Conservation (phyloP, 2,888 invertebrate species). For the Crossocerus cetratus region DNA sequence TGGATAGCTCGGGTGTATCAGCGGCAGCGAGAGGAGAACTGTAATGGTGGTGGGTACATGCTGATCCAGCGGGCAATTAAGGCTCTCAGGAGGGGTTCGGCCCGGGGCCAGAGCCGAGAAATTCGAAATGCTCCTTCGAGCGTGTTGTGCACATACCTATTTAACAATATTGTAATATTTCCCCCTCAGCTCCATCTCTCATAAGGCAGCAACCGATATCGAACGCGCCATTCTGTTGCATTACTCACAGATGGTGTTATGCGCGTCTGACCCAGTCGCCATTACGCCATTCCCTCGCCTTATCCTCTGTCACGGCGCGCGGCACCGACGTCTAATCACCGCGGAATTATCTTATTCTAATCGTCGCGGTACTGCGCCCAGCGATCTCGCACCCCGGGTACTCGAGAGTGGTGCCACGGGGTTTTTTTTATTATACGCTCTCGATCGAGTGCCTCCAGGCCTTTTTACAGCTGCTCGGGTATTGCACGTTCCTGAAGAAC, state of each 20-base stretch:
- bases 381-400: no score
- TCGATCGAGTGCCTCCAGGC: no score
- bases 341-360: no score
- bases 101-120: constrained; percentile 5
- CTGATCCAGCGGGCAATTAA: no score
- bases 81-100: no score
- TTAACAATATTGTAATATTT: constrained; percentile 61
- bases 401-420: no score
- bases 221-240: constrained; percentile 63
- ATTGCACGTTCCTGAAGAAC: no score
- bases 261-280: constrained; percentile 20
- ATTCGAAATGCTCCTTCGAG: constrained; percentile 49
- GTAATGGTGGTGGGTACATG: neutral
- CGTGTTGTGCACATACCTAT: constrained; percentile 60
- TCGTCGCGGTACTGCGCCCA: no score
- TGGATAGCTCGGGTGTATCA: constrained; percentile 14
- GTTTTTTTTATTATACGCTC: no score
- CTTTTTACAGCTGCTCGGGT: no score
- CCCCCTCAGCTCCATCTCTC: constrained; percentile 71
- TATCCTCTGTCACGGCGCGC: no score
- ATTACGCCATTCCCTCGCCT: neutral
- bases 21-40: neutral
- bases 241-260: constrained; percentile 70
- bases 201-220: constrained; percentile 64
- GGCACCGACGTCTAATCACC: no score